These are phyloP conservation scores for Eunapius fragilis DNA, from an alignment of 37 sponge, comb jelly and placozoan species.

Conservation along the genomic window DNA sequence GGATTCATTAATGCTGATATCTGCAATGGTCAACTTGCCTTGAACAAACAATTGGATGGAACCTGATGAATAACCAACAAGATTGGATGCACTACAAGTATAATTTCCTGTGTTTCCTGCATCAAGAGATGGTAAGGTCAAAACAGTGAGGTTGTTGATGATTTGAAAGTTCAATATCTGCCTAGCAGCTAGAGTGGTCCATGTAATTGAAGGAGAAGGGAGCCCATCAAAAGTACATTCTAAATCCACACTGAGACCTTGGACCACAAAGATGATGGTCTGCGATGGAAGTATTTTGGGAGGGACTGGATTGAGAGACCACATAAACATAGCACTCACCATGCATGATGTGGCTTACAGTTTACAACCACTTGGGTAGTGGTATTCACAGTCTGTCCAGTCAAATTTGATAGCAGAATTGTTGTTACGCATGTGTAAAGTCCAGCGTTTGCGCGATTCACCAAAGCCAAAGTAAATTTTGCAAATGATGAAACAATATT, in stretches of 20 bases:
- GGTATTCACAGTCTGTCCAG: not conserved
- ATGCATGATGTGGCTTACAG: not conserved
- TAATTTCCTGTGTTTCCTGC: not conserved
- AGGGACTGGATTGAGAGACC: not conserved
- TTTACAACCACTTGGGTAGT: not conserved
- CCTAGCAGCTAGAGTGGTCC: slow-evolving; percentile 22
- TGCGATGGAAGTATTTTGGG: not conserved
- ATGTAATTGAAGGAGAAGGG: slow-evolving; percentile 35
- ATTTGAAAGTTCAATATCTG: not conserved
- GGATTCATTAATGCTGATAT: too few relatives aligned
- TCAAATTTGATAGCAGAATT: not conserved
- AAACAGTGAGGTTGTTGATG: not conserved
- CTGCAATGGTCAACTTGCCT: not conserved
- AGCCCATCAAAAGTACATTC: slow-evolving; percentile 34
- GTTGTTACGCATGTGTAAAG: not conserved
- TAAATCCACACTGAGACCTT: not conserved
- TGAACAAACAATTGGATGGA: not conserved
- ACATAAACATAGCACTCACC: too few relatives aligned
- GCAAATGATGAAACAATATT: not conserved
- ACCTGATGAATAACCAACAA: not conserved
- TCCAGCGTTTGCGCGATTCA: not conserved
- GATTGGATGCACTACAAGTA: not conserved
- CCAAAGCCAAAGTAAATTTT: not conserved
- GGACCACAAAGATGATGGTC: not conserved
- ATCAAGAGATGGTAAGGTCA: not conserved